A percentile compares a stretch with the other conserved stretches of the same genome.
Evolutionary conservation across 2,113 vertebrate species (phyloP).

Genomic region (Echinops telfairi): DNA sequence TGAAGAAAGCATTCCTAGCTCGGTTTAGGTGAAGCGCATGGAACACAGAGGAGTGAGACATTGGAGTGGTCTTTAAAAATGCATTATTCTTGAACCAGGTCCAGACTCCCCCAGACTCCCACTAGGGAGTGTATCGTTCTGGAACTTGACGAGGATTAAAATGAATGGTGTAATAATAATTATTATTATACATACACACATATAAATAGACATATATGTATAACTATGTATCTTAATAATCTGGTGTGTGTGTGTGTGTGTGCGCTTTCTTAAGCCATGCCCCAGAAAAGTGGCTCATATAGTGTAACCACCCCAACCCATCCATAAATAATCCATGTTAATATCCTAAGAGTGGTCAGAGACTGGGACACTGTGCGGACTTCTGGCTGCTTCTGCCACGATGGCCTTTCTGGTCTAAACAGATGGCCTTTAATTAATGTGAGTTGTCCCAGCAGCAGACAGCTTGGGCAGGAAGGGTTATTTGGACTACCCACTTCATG

Average conservation of each 20-base stretch:
- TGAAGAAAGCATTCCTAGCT: slow-evolving; percentile 50
- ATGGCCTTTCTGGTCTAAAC: slow-evolving; percentile 37
- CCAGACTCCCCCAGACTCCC: slow-evolving; percentile 35
- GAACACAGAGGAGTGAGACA: slow-evolving; percentile 58
- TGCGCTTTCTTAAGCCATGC: slow-evolving; percentile 41
- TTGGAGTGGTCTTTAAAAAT: slow-evolving; percentile 18
- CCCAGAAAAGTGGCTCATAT: slow-evolving; percentile 49
- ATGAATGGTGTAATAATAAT: slow-evolving; percentile 49
- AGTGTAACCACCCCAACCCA: slow-evolving; percentile 52
- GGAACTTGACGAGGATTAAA: slow-evolving; percentile 60
- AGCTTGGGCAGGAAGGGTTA: slow-evolving; percentile 52
- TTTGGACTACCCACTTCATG: slow-evolving; percentile 67
- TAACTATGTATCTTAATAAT: no score
- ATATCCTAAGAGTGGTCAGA: slow-evolving; percentile 62
- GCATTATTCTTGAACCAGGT: slow-evolving; percentile 65
- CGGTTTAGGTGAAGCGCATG: slow-evolving; percentile 39
- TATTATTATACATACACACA: not conserved
- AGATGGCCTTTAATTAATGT: slow-evolving; percentile 73
- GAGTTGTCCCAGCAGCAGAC: slow-evolving; percentile 59
- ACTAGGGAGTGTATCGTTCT: slow-evolving; percentile 34
- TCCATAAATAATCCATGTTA: slow-evolving; percentile 63
- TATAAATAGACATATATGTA: not conserved
- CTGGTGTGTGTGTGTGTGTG: no score
- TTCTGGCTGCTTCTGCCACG: slow-evolving; percentile 68
- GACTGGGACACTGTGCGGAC: slow-evolving; percentile 37